Evolutionary conservation across 2,888 invertebrate genomes (phyloP), one percentile per base, ranked within the genome.

Genomic region (Lepidochrysops patricia): DNA sequence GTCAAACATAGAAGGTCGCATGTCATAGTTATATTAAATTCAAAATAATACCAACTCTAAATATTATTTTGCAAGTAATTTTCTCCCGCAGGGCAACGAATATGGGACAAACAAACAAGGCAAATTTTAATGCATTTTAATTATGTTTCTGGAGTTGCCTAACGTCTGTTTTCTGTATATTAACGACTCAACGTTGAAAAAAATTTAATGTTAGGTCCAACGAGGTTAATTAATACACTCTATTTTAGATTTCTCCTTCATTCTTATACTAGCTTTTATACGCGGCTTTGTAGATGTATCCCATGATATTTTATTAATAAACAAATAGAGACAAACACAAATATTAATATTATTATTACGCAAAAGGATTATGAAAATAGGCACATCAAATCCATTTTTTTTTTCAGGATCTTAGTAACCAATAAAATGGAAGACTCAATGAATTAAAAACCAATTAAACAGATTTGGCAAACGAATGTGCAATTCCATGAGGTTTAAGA

Each of bases 1-100:
- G 52, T 26, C 13, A 26, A 52, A 52, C 27, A 27, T 52, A n/a
- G 27, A 27, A 52, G 27, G 52, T 52, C 26, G 52, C 52, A 52
- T 26, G 27, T 52, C 52, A 52, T 15, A 52, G 27, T 52, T 52
- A 27, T 15, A 52, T 52, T 26, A 26, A 7, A 27, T 26, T 52
- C 7, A 27, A 52, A 52, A 27, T 13, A 52, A 52, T 52, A 7
- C 15, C 27, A 27, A 27, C 52, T 27, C 54, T 32, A 54, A 32
- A 29, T 27, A 52, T 27, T 52, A 54, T 54, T 54, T 32, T 19
- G 27, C 32, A 12, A 29, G 15, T 54, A 54, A 54, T 32, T 27
- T 54, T 4, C 19, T 54, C 32, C 54, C 54, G 3, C 13, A 15
- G 13, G 32, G 15, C 27, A 9, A 19, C 27, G 13, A 29, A 54